Percentiles rank a stretch among this genome's conserved stretches.
These are phyloP conservation scores for Xiphydria camelus DNA, from an alignment of 2,888 invertebrate genomes.

Conservation along the genomic window DNA sequence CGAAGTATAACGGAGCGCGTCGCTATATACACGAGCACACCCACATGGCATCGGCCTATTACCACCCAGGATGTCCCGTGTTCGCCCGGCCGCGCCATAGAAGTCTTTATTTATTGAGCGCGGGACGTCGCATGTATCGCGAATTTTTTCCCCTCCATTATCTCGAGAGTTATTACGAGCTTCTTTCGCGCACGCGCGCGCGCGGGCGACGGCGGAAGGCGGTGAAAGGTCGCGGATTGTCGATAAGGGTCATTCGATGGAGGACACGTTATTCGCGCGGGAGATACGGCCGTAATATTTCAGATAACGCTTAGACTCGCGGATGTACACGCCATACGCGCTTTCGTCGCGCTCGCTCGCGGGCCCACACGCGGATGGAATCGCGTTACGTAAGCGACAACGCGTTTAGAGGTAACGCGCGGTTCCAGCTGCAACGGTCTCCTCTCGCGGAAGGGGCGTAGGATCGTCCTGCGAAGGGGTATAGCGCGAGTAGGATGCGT, in stretches of 20 bases:
- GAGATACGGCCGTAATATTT: constrained; percentile 31
- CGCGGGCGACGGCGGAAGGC: constrained; percentile 3
- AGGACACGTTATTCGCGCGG: constrained; percentile 17
- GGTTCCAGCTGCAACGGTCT: too few relatives aligned
- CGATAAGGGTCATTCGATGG: constrained; percentile 44
- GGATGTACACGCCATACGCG: background rate
- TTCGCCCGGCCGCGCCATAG: constrained; percentile 36
- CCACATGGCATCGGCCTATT: constrained; percentile 41
- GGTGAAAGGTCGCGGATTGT: constrained; percentile 41
- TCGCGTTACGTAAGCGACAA: too few relatives aligned
- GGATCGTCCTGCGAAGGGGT: too few relatives aligned
- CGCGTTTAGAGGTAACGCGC: too few relatives aligned
- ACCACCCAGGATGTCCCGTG: constrained; percentile 45
- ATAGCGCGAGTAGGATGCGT: too few relatives aligned
- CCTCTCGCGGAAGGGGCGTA: too few relatives aligned
- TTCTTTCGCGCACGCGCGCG: too few relatives aligned
- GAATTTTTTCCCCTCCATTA: constrained; percentile 32
- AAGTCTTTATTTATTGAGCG: constrained; percentile 50
- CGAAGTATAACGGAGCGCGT: constrained; percentile 12
- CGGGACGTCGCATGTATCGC: constrained; percentile 23
- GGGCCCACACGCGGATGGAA: background rate
- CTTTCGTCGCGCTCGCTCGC: background rate
- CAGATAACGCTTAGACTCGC: constrained; percentile 33
- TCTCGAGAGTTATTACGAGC: constrained; percentile 42
- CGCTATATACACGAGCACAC: constrained; percentile 28